Conservation (phyloP, 2,113 vertebrate genomes). For the Microtus richardsoni region DNA sequence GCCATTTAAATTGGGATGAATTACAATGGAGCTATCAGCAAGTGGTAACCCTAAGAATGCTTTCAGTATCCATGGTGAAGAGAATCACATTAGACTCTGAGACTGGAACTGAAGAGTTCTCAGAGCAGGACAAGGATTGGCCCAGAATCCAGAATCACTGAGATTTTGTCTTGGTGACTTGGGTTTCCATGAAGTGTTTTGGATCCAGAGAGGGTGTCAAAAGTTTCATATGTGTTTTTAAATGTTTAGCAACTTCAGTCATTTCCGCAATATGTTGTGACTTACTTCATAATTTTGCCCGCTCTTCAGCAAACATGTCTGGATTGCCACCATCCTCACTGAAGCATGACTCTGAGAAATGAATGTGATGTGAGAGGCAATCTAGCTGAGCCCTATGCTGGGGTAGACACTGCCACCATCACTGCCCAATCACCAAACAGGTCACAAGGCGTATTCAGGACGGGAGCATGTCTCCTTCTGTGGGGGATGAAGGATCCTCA, state of each 20-base stretch:
- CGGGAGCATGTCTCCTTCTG: background rate
- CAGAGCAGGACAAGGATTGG: background rate
- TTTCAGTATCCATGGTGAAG: background rate
- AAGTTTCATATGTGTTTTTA: background rate
- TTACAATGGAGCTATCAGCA: background rate
- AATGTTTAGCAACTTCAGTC: constrained; percentile 5
- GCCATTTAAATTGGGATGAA: background rate
- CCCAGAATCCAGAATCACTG: background rate
- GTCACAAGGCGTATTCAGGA: background rate
- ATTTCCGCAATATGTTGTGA: background rate
- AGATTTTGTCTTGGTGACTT: background rate
- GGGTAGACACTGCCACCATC: background rate
- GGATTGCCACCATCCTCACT: background rate
- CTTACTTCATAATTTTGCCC: background rate
- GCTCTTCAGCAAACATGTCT: background rate
- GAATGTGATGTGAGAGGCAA: background rate
- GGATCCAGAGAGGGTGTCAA: background rate
- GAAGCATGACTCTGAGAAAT: background rate
- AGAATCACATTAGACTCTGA: background rate
- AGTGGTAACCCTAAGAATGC: background rate
- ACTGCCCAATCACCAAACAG: too few species aligned
- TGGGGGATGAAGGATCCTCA: background rate
- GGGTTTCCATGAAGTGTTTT: background rate
- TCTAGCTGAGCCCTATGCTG: background rate
- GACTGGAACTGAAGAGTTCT: background rate